phyloP scores from a whole-genome alignment of 2,797 vertebrate species.

The Falco peregrinus region DNA sequence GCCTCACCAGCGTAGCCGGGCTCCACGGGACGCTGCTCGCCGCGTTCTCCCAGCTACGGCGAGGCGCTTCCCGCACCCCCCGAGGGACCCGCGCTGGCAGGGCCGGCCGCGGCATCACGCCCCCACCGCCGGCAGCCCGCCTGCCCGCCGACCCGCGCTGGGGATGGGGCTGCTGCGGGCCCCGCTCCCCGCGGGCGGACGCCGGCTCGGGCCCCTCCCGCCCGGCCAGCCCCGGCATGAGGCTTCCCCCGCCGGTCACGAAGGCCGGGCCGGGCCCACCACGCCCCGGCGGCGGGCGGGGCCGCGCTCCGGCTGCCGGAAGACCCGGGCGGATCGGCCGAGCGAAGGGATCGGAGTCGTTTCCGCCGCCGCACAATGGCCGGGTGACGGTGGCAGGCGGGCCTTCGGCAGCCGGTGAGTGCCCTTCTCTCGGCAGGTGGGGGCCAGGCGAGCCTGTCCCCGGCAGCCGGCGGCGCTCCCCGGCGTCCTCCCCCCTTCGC shows the following conservation, averaged over 20 bases:
- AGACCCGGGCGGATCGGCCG: accelerated
- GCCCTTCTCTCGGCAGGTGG: background rate
- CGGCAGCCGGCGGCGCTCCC: background rate
- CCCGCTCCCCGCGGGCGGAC: too few relatives aligned
- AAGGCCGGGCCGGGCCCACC: too few relatives aligned
- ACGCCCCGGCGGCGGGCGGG: background rate
- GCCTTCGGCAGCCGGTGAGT: background rate
- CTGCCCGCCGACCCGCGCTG: accelerated
- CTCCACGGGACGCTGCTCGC: accelerated
- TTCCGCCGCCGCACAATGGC: constrained; percentile 21
- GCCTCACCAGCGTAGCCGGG: accelerated
- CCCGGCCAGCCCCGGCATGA: too few relatives aligned
- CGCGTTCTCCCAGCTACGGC: accelerated
- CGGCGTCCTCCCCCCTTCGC: background rate
- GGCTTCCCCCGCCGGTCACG: too few relatives aligned
- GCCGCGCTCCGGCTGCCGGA: background rate
- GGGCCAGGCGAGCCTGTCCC: background rate
- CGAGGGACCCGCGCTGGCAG: too few relatives aligned
- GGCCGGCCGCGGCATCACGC: background rate
- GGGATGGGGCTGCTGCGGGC: too few relatives aligned
- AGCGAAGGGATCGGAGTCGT: accelerated
- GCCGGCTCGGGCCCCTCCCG: too few relatives aligned
- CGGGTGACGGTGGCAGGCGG: background rate
- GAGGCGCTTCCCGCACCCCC: accelerated
- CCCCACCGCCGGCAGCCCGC: too few relatives aligned